These are phyloP conservation scores for Neoscelio sp. DNA, from an alignment of 2,888 invertebrate genomes.

Conservation along the genomic window DNA sequence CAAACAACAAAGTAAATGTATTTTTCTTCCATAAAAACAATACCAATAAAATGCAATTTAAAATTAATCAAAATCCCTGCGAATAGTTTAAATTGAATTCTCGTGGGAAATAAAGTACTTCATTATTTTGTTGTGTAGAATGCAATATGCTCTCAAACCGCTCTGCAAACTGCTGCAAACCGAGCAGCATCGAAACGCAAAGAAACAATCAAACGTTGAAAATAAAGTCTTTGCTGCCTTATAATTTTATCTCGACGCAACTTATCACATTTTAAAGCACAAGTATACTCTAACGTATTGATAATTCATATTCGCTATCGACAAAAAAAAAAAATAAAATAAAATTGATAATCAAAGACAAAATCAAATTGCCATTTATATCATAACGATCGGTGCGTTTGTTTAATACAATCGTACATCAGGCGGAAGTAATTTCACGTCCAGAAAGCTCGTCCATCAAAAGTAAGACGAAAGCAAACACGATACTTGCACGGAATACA, in stretches of 20 bases:
- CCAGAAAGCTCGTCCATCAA: slow-evolving; percentile 58
- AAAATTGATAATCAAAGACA: no score
- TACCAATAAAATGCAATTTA: background rate
- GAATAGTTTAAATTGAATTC: background rate
- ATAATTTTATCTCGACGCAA: no score
- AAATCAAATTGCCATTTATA: slow-evolving; percentile 51
- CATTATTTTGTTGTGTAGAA: slow-evolving; percentile 1
- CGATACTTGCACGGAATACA: slow-evolving; percentile 31
- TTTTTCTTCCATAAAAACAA: background rate
- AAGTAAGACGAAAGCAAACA: slow-evolving; percentile 39
- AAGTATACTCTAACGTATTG: no score
- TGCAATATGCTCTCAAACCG: slow-evolving; percentile 16
- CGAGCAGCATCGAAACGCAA: slow-evolving; percentile 6
- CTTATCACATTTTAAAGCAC: no score
- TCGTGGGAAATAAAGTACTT: slow-evolving; percentile 26
- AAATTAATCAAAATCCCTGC: background rate
- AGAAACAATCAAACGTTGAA: slow-evolving; percentile 21
- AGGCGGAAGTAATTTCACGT: slow-evolving; percentile 52
- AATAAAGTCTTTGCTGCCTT: no score
- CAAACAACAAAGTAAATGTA: slow-evolving; percentile 13
- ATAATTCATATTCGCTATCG: no score
- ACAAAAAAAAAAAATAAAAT: no score
- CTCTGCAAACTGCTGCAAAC: slow-evolving; percentile 2
- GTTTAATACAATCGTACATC: slow-evolving; percentile 35
- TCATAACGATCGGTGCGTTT: slow-evolving; percentile 35